Conservation (phyloP, 2,888 invertebrate genomes). For the Drosophila colorata region DNA sequence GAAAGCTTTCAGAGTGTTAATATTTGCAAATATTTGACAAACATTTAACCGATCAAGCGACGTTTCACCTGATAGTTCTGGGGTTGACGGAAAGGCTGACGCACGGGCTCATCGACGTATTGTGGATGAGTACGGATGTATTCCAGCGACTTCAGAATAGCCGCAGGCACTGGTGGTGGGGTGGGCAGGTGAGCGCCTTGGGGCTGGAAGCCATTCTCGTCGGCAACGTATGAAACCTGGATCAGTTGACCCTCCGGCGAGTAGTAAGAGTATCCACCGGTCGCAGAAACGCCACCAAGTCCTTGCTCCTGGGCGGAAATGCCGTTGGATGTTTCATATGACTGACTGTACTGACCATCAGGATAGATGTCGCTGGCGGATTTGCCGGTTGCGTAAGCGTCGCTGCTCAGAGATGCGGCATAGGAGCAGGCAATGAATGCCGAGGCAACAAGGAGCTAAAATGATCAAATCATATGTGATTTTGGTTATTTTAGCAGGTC, state of each 20-base stretch:
- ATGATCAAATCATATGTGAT: neutral
- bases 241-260: slow-evolving; percentile 80
- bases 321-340: slow-evolving; percentile 87
- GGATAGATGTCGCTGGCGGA: slow-evolving; percentile 54
- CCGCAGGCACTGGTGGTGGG: slow-evolving; percentile 81
- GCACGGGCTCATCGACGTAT: slow-evolving; percentile 49
- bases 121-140: slow-evolving; percentile 82
- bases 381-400: slow-evolving; percentile 53
- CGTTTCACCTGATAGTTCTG: no score
- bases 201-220: slow-evolving; percentile 82
- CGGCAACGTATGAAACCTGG: slow-evolving; percentile 72
- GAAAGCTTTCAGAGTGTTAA: slow-evolving; percentile 24
- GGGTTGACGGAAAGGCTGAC: neutral
- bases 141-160: slow-evolving; percentile 75
- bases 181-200: slow-evolving; percentile 77
- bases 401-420: slow-evolving; percentile 40
- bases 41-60: slow-evolving; percentile 32
- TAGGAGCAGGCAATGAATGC: slow-evolving; percentile 60
- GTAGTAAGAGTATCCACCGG: slow-evolving; percentile 68
- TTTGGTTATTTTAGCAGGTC: neutral
- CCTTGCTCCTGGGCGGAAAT: slow-evolving; percentile 87
- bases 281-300: slow-evolving; percentile 85
- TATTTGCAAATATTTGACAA: neutral
- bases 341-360: slow-evolving; percentile 85
- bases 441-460: slow-evolving; percentile 63